Base-by-base conservation (phyloP, 2,113 vertebrate genomes). In the Spermophilus dauricus region DNA sequence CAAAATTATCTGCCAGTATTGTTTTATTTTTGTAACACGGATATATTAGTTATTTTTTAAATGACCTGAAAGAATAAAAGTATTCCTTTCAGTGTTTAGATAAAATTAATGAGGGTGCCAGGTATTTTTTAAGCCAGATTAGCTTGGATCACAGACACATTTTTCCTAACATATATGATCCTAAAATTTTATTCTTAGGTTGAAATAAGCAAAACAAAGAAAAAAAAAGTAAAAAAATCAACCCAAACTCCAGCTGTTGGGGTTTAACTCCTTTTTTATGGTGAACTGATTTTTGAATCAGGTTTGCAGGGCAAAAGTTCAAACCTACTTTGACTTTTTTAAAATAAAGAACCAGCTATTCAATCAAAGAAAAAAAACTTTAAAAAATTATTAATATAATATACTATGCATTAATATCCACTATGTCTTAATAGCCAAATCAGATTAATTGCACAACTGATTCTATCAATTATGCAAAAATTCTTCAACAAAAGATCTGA, bases 251-350 rank as follows among this genome's bases (percentile, higher is more conserved):
- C 30, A 94, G 6, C 4, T 90, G 24, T n/a, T 82, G 4, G 70
- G 87, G 8, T 70, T 82, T 89, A 96, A 95, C 14, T 73, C 0
- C 9, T 32, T 90, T 45, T 80, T 81, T 80, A 63, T 81, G 18
- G 30, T 61, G 11, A 95, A 56, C 11, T 84, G 17, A 92, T 67
- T 97, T 93, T 86, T 70, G 13, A 94, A 91, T 87, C 28, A 91
- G 9, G 8, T 78, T 91, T 87, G 17, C 12, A 39, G 65, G 8
- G 30, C 48, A 91, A 89, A 81, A 94, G 34, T 91, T 91, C 30
- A 86, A 76, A 81, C 4, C 92, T n/a, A 92, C 0, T 94, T 92
- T 73, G 17, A 32, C 24, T 72, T 86, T 89, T 14, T 70, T 83
- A 94, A 92, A 89, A 28, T 70, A 82, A 0, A 56, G 5, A 51